Base-by-base conservation (phyloP, 2,797 vertebrate species). In the Muscicapa comitata region DNA sequence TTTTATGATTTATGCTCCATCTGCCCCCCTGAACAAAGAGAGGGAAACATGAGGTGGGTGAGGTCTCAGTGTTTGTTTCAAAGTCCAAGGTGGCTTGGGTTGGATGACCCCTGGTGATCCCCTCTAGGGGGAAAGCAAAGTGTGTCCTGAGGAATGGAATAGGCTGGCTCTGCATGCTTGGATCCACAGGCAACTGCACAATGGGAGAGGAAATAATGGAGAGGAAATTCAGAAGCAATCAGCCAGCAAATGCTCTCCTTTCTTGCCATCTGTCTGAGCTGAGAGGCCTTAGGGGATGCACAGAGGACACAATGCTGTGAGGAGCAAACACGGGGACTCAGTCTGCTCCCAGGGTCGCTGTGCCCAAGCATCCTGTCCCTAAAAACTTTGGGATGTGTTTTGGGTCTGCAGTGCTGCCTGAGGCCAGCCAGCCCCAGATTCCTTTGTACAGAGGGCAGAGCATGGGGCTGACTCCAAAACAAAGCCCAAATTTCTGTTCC, bases 331-430 rank as follows among this genome's bases (percentile, higher is more conserved):
- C 13, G 59, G 23, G 14, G 6, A 18, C 45, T 57, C 29, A 1
- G 13, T 3, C 40, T 37, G 35, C 14, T 51, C 45, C 17, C 2
- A 1, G 38, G 37, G 4, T 9, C 1, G 0, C 14, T 0, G 1
- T 2, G 15, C 29, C 24, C 1, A 1, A 62, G 37, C 8, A 59
- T 8, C 28, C 8, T 17, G 21, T 10, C 23, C 61, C 67, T 24
- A 3, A 21, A 78, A 48, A 14, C 6, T 29, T 47, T 21, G 10
- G 26, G 4, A 2, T 11, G 40, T 1, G 1, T 18, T 71, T 67
- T 13, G 7, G 15, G 16, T 43, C 23, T 31, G 18, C 37, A 61
- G 33, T 7, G 38, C 24, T 76, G 11, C 35, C 50, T 11, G 6
- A 45, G 40, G 17, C 57, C 45, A 29, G 26, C 5, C 33, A 72